phyloP scores from a whole-genome alignment of 1,140 invertebrate species.

The Arion vulgaris region DNA sequence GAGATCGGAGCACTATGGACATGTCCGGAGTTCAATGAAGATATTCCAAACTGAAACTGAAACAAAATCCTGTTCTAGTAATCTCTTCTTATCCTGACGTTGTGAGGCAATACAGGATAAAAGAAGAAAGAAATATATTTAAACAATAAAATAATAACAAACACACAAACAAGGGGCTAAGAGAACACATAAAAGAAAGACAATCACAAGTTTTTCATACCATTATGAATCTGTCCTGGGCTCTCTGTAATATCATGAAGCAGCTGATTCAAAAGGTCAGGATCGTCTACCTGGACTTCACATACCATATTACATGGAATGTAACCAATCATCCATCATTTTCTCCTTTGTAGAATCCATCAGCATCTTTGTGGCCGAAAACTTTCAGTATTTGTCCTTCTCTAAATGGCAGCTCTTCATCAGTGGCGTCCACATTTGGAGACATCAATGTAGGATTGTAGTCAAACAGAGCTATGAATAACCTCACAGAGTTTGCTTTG shows the following conservation, averaged over 20 bases:
- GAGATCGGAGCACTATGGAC: no score
- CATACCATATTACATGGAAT: slow-evolving; percentile 99
- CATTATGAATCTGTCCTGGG: background rate
- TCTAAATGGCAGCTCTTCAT: slow-evolving; percentile 96
- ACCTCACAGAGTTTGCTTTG: slow-evolving; percentile 75
- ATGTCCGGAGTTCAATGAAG: no score
- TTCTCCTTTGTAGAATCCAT: slow-evolving; percentile 99
- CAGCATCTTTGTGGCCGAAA: slow-evolving; percentile 96
- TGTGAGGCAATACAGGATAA: no score
- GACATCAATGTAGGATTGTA: slow-evolving; percentile 98
- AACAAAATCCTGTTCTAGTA: no score
- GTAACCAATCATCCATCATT: slow-evolving; percentile 88
- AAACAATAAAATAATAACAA: no score
- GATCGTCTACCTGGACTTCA: slow-evolving; percentile 84
- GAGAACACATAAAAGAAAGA: background rate
- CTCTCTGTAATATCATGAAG: slow-evolving; percentile 56
- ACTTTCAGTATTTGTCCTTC: slow-evolving; percentile 98
- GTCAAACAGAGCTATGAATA: slow-evolving; percentile 95
- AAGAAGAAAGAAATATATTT: no score
- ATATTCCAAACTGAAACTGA: no score
- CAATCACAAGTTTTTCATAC: background rate
- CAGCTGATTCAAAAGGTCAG: slow-evolving; percentile 66
- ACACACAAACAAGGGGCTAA: no score
- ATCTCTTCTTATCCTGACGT: no score
- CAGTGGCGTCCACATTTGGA: slow-evolving; percentile 96